Base-by-base conservation (phyloP, 2,888 invertebrate species). In the Leptinotarsa peninsularis region DNA sequence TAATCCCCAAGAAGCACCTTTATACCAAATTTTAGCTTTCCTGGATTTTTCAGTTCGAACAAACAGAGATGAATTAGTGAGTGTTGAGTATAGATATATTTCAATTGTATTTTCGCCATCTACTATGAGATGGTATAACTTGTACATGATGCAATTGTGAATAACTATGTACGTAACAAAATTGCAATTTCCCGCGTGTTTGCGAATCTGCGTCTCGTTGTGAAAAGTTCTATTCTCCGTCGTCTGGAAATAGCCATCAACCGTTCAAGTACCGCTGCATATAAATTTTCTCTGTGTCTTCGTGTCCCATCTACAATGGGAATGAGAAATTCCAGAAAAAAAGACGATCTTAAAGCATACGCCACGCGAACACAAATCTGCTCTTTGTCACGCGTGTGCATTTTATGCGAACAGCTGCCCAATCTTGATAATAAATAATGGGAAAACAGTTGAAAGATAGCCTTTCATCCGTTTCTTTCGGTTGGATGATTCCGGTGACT, bases 401-500 rank as follows among this genome's bases (percentile, higher is more conserved):
- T 80, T 81, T 79, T 75, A 75, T 67, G 71, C 77, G 80, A 81
- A 83, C 84, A 85, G 83, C 85, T 85, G 85, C 82, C 58, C 77
- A 75, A 78, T 80, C 80, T 79, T 77, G 80, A 82, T 85, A 83
- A 84, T 86, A 84, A 86, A 86, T 85, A 86, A 86, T 84, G 83
- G 81, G 79, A 71, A 84, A 85, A 85, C 82, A 83, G 83, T 83
- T 83, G 84, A 84, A 85, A 83, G 85, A 84, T 84, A 80, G 81
- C 84, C 81, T 85, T 86, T 86, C 83, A 85, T 83, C 75, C 80
- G 76, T 74, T 80, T 80, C 82, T 85, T 82, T 83, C 86, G 85
- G 82, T 82, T 82, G 80, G 83, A 79, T 85, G 85, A 81, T 80
- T 83, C 75, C 75, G 23, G 49, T 81, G 77, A 80, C 79, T 80